Conservation (phyloP, 92 coral and sea anemone species). For the Zoanthus gigantus region DNA sequence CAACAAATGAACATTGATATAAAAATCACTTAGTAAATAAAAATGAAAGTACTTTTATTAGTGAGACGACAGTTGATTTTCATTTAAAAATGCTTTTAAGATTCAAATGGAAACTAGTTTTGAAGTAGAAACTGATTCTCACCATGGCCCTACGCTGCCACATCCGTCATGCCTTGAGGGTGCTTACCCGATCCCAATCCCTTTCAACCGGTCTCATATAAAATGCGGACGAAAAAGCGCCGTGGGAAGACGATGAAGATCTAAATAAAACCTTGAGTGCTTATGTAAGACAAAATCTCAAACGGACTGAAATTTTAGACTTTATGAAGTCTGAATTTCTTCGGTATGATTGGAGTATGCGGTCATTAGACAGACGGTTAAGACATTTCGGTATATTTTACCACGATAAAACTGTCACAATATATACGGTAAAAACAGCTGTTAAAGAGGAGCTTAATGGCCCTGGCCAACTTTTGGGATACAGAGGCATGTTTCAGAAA, state of each 20-base stretch:
- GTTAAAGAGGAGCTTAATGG: not conserved
- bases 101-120: not conserved
- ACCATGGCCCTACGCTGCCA: conserved; percentile 35
- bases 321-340: not conserved
- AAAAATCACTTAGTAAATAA: not conserved
- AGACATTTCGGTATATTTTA: not conserved
- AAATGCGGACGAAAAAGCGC: conserved; percentile 14
- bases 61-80: not conserved
- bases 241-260: conserved; percentile 15
- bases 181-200: not conserved
- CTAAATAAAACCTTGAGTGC: conserved; percentile 14
- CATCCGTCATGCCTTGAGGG: conserved; percentile 23
- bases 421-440: not conserved
- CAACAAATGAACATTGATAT: not conserved
- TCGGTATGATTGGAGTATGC: not conserved
- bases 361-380: conserved; percentile 1
- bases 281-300: conserved; percentile 9
- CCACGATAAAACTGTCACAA: not conserved
- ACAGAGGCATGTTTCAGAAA: not conserved
- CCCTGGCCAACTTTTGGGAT: conserved; percentile 4
- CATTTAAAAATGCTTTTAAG: not conserved
- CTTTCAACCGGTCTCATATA: conserved; percentile 15
- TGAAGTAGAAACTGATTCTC: conserved; percentile 1
- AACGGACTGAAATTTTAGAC: conserved; percentile 12
- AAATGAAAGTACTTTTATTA: not conserved